phyloP scores from a whole-genome alignment of 2,113 vertebrate genomes.

The Nestor notabilis region DNA sequence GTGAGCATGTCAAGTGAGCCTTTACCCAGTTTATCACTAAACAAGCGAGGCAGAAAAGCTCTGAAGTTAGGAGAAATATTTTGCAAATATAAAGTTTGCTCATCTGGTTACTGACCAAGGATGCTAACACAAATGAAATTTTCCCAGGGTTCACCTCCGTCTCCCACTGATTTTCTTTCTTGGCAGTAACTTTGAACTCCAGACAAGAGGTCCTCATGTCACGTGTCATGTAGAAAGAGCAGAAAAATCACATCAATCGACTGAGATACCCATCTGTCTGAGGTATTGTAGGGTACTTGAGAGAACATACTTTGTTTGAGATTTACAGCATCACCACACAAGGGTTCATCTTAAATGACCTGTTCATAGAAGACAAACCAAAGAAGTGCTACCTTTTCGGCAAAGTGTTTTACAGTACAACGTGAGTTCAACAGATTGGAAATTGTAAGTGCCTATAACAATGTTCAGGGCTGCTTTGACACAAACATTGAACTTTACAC shows the following conservation, averaged over 20 bases:
- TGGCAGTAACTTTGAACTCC: neutral
- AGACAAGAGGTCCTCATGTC: neutral
- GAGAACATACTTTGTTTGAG: neutral
- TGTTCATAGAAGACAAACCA: neutral
- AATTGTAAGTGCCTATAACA: neutral
- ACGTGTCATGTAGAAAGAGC: neutral
- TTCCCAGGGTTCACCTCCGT: neutral
- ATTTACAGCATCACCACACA: neutral
- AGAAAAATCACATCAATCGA: neutral
- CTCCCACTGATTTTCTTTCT: neutral
- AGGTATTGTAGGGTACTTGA: accelerated
- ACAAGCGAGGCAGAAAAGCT: neutral
- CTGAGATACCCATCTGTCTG: neutral
- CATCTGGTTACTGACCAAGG: neutral
- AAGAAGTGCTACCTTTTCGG: neutral
- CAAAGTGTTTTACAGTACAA: neutral
- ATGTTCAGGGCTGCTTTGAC: neutral
- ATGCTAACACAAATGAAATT: accelerated
- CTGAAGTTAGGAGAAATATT: neutral
- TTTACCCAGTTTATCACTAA: neutral
- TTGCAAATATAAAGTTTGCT: neutral
- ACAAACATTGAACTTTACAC: neutral
- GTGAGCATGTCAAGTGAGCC: neutral
- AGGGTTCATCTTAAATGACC: neutral
- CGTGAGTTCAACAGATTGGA: neutral